Conservation (phyloP, 1,140 invertebrate genomes). For the Drosophila pseudoobscura region DNA sequence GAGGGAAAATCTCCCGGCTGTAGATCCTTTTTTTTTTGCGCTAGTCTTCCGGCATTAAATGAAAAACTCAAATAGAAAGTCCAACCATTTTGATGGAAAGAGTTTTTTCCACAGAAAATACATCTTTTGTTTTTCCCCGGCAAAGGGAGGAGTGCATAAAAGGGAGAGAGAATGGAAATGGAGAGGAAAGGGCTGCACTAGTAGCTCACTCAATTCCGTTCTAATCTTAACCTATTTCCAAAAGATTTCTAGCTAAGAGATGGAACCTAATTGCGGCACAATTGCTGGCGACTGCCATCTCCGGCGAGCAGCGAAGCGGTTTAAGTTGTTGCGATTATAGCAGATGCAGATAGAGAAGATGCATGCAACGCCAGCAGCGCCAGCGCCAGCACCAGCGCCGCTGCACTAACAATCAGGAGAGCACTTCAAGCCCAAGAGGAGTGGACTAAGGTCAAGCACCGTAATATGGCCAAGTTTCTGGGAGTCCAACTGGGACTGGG, state of each 20-base stretch:
- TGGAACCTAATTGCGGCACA: conserved; percentile 73
- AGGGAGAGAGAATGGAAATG: too few relatives aligned
- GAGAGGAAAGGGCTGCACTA: too few relatives aligned
- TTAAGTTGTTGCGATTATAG: conserved; percentile 78
- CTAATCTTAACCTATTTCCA: too few relatives aligned
- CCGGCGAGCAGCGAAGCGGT: conserved; percentile 66
- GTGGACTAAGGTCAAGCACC: conserved; percentile 31
- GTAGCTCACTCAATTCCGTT: too few relatives aligned
- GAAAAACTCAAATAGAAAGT: conserved; percentile 75
- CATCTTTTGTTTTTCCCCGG: conserved; percentile 11
- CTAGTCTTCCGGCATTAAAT: conserved; percentile 45
- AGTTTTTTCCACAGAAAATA: conserved; percentile 19
- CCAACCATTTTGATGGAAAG: conserved; percentile 22
- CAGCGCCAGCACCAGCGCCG: background rate
- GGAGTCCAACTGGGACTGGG: conserved; percentile 2
- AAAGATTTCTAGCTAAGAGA: conserved; percentile 3
- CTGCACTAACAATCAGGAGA: conserved; percentile 34
- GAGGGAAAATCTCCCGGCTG: conserved; percentile 13
- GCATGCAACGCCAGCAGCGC: conserved; percentile 19
- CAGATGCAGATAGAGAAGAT: conserved; percentile 59
- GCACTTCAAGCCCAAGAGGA: conserved; percentile 27
- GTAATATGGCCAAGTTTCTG: conserved; percentile 59
- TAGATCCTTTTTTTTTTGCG: conserved; percentile 1
- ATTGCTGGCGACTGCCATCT: conserved; percentile 62
- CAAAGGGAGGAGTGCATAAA: too few relatives aligned